Percentiles rank a stretch among this genome's conserved stretches.
phyloP scores from a whole-genome alignment of 2,797 vertebrate genomes.

The Mycteria americana region DNA sequence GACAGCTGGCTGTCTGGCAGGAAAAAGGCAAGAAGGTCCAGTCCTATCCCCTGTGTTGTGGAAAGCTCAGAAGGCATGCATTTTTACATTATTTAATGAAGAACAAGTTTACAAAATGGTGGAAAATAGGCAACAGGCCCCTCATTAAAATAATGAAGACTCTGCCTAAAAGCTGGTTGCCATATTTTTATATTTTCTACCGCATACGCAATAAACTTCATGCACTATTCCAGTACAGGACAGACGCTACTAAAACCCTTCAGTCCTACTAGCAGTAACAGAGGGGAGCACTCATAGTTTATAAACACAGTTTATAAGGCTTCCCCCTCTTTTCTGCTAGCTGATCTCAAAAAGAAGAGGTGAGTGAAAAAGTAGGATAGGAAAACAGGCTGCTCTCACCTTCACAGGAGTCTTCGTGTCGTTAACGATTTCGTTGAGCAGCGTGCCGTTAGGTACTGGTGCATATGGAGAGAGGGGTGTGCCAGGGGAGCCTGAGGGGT shows the following conservation, averaged over 20 bases:
- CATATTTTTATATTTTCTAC: not conserved
- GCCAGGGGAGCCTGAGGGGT: constrained; percentile 5
- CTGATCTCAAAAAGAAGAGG: not conserved
- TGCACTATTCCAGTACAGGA: not conserved
- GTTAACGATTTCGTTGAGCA: constrained; percentile 64
- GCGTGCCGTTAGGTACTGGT: constrained; percentile 20
- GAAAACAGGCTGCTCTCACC: constrained; percentile 63
- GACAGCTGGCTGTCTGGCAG: not conserved
- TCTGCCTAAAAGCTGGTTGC: not conserved
- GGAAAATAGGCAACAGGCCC: not conserved
- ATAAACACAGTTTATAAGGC: not conserved
- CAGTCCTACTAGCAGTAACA: not conserved
- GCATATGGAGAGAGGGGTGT: not conserved
- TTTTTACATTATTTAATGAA: not conserved
- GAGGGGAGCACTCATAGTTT: not conserved
- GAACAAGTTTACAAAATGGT: not conserved
- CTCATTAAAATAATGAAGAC: not conserved
- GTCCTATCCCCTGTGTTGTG: no score
- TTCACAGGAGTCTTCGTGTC: constrained; percentile 65
- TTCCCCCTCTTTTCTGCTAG: not conserved
- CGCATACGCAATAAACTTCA: not conserved
- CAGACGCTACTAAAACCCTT: not conserved
- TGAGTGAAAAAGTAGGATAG: not conserved
- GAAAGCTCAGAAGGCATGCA: not conserved
- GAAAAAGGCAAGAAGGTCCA: not conserved